Evolutionary conservation across 2,888 invertebrate species (phyloP).

Genomic region (Aelia acuminata): DNA sequence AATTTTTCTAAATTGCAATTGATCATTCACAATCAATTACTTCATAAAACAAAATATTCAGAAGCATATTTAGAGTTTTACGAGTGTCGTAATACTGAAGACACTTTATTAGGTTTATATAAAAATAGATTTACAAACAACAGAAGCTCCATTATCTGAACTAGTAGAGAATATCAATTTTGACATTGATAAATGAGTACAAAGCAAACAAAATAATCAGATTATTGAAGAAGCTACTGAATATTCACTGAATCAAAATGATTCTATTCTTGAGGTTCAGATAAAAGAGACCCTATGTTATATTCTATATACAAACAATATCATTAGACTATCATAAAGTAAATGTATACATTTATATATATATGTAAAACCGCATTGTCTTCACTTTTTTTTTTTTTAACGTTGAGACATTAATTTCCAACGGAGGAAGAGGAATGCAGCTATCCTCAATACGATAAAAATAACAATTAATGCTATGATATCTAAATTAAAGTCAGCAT

Average conservation of each 20-base stretch:
- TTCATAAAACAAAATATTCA: conserved; percentile 25
- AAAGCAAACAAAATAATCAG: not conserved
- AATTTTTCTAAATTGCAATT: not conserved
- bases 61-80: not conserved
- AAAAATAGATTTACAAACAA: conserved; percentile 31
- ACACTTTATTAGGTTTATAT: conserved; percentile 11
- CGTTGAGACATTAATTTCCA: conserved; percentile 84
- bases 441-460: conserved; percentile 83
- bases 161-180: not conserved
- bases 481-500: conserved; percentile 84
- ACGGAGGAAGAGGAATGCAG: conserved; percentile 87
- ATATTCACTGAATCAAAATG: not conserved
- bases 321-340: conserved; percentile 33
- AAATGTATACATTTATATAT: conserved; percentile 42
- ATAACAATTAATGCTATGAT: conserved; percentile 84
- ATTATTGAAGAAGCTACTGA: not conserved
- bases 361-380: not conserved
- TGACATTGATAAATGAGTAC: not conserved
- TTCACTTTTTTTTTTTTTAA: conserved; percentile 55
- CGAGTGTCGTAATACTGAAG: conserved; percentile 8
- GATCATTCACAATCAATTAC: not conserved
- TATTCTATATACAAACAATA: conserved; percentile 24
- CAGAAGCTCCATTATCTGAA: conserved; percentile 3
- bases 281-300: conserved; percentile 14
- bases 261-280: not conserved